Evolutionary conservation across 2,113 vertebrate genomes (phyloP).

Genomic region (Arenaria interpres): DNA sequence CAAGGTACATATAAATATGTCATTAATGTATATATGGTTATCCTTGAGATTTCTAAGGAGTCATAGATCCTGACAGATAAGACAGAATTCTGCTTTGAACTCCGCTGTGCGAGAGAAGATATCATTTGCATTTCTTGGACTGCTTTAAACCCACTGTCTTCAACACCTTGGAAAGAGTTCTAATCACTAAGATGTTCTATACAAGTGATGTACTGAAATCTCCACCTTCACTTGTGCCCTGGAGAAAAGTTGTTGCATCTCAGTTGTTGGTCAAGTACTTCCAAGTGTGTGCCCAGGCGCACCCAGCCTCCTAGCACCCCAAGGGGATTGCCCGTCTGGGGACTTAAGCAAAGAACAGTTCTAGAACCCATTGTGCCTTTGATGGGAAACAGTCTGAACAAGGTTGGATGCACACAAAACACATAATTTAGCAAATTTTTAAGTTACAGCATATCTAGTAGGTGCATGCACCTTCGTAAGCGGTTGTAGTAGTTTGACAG

Average conservation of each 20-base stretch:
- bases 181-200: background rate
- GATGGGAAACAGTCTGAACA: background rate
- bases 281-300: rapidly evolving
- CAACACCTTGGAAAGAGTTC: background rate
- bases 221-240: background rate
- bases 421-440: background rate
- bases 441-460: background rate
- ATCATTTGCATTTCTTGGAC: background rate
- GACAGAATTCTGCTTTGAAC: background rate
- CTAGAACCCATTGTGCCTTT: background rate
- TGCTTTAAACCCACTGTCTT: background rate
- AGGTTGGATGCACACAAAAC: background rate
- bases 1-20: background rate
- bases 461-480: rapidly evolving
- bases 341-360: background rate
- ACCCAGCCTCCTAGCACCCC: background rate
- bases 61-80: background rate
- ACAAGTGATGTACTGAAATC: background rate
- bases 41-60: background rate
- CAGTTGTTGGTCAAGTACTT: background rate
- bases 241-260: background rate
- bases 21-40: background rate
- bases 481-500: background rate
- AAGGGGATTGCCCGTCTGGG: background rate
- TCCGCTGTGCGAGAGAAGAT: background rate